Conservation (phyloP, 2,797 vertebrate species). For the Chelidonichthys spinosus region DNA sequence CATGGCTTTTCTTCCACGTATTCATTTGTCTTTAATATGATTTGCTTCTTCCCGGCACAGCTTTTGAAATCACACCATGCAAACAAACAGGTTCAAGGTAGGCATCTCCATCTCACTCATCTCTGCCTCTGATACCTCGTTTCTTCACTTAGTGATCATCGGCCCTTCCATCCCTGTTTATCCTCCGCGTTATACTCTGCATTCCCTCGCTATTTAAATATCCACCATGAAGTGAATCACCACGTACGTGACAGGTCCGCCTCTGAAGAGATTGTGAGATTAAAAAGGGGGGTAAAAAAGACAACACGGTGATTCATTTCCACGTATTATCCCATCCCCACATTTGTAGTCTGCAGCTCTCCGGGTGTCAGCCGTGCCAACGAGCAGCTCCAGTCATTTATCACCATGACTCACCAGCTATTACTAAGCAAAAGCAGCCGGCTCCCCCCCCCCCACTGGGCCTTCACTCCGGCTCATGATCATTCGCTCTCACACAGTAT, state of each 20-base stretch:
- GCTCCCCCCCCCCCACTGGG: slow-evolving; percentile 44
- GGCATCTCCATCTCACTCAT: slow-evolving; percentile 81
- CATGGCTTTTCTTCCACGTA: slow-evolving; percentile 57
- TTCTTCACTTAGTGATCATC: not conserved
- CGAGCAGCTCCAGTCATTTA: slow-evolving; percentile 74
- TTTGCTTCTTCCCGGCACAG: slow-evolving; percentile 91
- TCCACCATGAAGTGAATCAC: slow-evolving; percentile 21
- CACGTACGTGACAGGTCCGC: not conserved
- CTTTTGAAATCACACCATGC: slow-evolving; percentile 99
- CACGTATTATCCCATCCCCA: slow-evolving; percentile 27
- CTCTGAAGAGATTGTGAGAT: slow-evolving; percentile 38
- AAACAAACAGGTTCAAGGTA: slow-evolving; percentile 98
- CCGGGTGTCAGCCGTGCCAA: slow-evolving; percentile 50
- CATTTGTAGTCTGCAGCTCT: slow-evolving; percentile 57
- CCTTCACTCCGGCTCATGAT: not conserved
- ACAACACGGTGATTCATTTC: slow-evolving; percentile 36
- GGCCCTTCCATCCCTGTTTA: slow-evolving; percentile 15
- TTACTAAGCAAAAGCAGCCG: slow-evolving; percentile 69
- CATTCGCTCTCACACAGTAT: not conserved
- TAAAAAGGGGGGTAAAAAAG: not conserved
- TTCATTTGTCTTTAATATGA: slow-evolving; percentile 76
- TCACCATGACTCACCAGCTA: slow-evolving; percentile 73
- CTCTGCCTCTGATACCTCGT: slow-evolving; percentile 44
- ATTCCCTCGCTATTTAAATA: slow-evolving; percentile 6
- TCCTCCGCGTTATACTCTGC: slow-evolving; percentile 5